Percentiles rank a stretch among this genome's conserved stretches.
Conservation (phyloP, 2,888 invertebrate genomes). For the Dynastes maya region DNA sequence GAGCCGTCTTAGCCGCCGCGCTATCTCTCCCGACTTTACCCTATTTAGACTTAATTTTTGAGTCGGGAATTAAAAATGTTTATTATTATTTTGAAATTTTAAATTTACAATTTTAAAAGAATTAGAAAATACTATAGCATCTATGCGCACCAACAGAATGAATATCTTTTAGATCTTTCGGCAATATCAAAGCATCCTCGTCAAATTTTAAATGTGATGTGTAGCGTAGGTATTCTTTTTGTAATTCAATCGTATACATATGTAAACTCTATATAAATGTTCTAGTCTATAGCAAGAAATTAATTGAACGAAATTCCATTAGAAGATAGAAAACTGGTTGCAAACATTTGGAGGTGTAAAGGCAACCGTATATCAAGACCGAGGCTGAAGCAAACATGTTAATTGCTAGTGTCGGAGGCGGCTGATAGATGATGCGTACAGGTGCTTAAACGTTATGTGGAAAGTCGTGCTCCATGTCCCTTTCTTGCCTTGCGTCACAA, state of each 20-base stretch:
- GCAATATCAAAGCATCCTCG: slow-evolving; percentile 66
- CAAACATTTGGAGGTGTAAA: slow-evolving; percentile 52
- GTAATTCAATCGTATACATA: background rate
- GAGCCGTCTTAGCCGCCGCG: no score
- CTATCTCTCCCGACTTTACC: no score
- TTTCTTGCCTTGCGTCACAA: slow-evolving; percentile 8
- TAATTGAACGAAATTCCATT: slow-evolving; percentile 40
- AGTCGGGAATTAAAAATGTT: background rate
- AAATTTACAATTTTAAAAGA: background rate
- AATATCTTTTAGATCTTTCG: slow-evolving; percentile 69
- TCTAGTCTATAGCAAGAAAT: slow-evolving; percentile 21
- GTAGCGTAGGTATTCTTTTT: slow-evolving; percentile 3
- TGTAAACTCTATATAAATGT: background rate
- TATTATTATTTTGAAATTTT: no score
- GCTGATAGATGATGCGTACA: slow-evolving; percentile 66
- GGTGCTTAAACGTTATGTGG: slow-evolving; percentile 62
- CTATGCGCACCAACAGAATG: slow-evolving; percentile 69
- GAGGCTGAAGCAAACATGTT: slow-evolving; percentile 64
- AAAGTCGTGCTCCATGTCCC: slow-evolving; percentile 28
- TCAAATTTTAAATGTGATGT: slow-evolving; percentile 54
- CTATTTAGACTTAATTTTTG: background rate
- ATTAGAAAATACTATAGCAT: slow-evolving; percentile 64
- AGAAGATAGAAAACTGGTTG: slow-evolving; percentile 35
- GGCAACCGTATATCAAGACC: slow-evolving; percentile 56
- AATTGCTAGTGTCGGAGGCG: slow-evolving; percentile 65